phyloP scores from a whole-genome alignment of 1,140 invertebrate genomes.

The Phymorhynchus buccinoides region DNA sequence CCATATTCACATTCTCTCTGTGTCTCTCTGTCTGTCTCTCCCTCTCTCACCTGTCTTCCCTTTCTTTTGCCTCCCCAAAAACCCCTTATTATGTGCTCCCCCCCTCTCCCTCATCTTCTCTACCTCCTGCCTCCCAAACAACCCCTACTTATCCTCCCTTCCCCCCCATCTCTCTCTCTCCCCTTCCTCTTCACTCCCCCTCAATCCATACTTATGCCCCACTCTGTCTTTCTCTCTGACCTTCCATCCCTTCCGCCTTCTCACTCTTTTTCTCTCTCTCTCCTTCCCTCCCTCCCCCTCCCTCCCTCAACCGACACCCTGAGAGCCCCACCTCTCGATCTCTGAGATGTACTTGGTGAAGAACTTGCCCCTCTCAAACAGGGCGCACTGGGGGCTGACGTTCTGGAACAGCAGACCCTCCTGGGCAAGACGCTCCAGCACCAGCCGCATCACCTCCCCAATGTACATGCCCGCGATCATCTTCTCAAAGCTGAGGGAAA shows the following conservation, averaged over 20 bases:
- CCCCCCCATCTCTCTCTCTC: too few species aligned
- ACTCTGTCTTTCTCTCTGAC: background rate
- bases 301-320: background rate
- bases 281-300: too few species aligned
- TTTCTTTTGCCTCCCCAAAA: too few species aligned
- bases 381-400: slow-evolving; percentile 74
- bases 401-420: slow-evolving; percentile 73
- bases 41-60: too few species aligned
- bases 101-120: too few species aligned
- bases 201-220: too few species aligned
- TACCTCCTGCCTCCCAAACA: too few species aligned
- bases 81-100: too few species aligned
- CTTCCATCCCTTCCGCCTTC: background rate
- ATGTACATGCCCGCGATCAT: slow-evolving; percentile 78
- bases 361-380: slow-evolving; percentile 80
- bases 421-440: slow-evolving; percentile 72
- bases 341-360: slow-evolving; percentile 98
- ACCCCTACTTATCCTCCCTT: too few species aligned
- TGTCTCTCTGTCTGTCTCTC: too few species aligned
- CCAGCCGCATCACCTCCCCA: slow-evolving; percentile 75
- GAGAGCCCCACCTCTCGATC: slow-evolving; percentile 77
- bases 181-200: too few species aligned
- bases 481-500: slow-evolving; percentile 73
- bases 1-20: too few species aligned
- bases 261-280: background rate